These are phyloP conservation scores for Natrix natrix DNA, from an alignment of 2,797 vertebrate species.

Conservation along the genomic window DNA sequence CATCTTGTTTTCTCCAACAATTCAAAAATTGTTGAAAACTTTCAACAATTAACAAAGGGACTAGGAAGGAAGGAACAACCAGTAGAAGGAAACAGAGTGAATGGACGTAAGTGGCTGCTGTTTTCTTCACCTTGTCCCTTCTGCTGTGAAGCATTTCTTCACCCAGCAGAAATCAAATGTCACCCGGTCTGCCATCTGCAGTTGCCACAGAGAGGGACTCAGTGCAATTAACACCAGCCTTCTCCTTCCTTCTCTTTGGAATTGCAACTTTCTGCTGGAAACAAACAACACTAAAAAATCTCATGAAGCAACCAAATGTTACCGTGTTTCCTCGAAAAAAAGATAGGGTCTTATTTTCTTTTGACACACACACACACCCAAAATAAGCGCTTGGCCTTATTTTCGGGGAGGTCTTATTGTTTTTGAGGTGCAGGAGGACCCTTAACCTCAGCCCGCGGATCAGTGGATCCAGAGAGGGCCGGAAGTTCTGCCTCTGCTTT, in stretches of 20 bases:
- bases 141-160: not conserved
- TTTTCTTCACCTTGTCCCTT: not conserved
- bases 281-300: not conserved
- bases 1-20: too few species aligned
- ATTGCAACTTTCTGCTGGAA: not conserved
- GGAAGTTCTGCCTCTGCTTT: too few species aligned
- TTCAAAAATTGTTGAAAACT: too few species aligned
- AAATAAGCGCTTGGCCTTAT: too few species aligned
- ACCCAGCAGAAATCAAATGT: not conserved
- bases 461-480: too few species aligned
- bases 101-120: not conserved
- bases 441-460: too few species aligned
- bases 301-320: not conserved
- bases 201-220: not conserved
- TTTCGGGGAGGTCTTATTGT: too few species aligned
- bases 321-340: not conserved
- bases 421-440: too few species aligned
- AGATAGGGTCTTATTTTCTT: too few species aligned
- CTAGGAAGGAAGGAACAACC: not conserved
- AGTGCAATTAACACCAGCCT: not conserved
- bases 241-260: not conserved
- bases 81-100: not conserved
- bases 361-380: too few species aligned
- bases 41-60: too few species aligned
- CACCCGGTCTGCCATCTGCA: not conserved